Evolutionary conservation across 2,797 vertebrate genomes (phyloP), one percentile per base, ranked within the genome.

Genomic region (Silurus lanzhouensis): DNA sequence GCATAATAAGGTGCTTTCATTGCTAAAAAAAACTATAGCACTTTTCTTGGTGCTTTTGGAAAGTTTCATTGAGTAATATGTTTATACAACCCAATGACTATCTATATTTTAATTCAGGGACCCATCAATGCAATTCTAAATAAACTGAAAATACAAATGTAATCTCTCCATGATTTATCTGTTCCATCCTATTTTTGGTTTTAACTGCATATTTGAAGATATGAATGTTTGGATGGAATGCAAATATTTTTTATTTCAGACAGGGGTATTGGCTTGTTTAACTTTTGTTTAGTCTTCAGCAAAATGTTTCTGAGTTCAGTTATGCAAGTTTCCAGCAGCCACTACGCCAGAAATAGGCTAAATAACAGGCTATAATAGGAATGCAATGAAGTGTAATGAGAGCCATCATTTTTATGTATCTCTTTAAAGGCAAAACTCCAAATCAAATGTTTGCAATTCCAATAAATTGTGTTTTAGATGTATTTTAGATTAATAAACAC

Each of bases 241-340:
- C 48, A 52, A 31, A n/a, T 15, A 46, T 74, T 22, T 55, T 75
- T 55, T 17, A 17, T 55, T 22, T 22, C 70, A 74, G 71, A 75
- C 48, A 27, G n/a, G 52, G 48, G 55, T 52, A 75, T 57, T 75
- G 72, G 72, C 48, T 17, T 75, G 72, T 75, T 75, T 27, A 55
- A 38, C 17, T 77, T 55, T 77, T 77, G 25, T 58, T 58, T 60
- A 60, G 75, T 77, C 55, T 77, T 58, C 74, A 58, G 17, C 58
- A 20, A 58, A 76, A 76, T 77, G 27, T 60, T 58, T 60, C 75
- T 20, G 55, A 76, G 55, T 19, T 76, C 25, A 31, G 74, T 52
- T 76, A 76, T 76, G 75, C 27, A 58, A 8, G 5, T 9, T 27
- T 77, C 27, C 55, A 38, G 25, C 27, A 77, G 27, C 25, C 74